Evolutionary conservation across 2,113 vertebrate species (phyloP).

Genomic region (Petromus typicus): DNA sequence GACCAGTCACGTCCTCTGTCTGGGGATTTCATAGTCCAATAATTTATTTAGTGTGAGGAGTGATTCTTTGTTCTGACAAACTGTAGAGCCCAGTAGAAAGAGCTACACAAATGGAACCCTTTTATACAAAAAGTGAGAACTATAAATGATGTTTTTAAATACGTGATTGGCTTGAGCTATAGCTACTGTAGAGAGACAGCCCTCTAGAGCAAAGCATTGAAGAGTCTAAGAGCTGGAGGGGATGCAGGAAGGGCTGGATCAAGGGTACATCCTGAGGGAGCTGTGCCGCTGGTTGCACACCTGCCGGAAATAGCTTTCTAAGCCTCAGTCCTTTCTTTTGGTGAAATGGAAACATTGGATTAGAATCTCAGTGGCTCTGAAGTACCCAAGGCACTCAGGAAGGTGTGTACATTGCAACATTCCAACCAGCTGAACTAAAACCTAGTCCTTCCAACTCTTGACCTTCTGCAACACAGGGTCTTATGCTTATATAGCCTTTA

Average conservation of each 20-base stretch:
- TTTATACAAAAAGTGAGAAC: background rate
- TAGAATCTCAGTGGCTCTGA: background rate
- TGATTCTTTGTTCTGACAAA: background rate
- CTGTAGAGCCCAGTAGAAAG: background rate
- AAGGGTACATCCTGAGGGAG: background rate
- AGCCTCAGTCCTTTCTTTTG: background rate
- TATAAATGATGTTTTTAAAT: background rate
- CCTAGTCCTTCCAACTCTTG: background rate
- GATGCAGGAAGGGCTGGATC: constrained; percentile 39
- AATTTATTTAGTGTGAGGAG: background rate
- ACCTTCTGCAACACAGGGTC: background rate
- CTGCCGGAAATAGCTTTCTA: background rate
- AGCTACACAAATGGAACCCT: background rate
- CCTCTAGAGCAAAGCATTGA: background rate
- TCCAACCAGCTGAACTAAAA: background rate
- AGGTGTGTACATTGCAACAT: background rate
- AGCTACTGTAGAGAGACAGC: background rate
- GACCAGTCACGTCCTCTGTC: background rate
- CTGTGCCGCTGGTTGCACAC: background rate
- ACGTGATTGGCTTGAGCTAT: background rate
- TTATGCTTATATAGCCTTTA: background rate
- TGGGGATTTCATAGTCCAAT: background rate
- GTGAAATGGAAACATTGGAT: background rate
- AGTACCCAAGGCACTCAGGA: background rate
- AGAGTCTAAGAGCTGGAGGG: background rate